phyloP scores from a whole-genome alignment of 2,113 vertebrate genomes.

The Stegostoma tigrinum region DNA sequence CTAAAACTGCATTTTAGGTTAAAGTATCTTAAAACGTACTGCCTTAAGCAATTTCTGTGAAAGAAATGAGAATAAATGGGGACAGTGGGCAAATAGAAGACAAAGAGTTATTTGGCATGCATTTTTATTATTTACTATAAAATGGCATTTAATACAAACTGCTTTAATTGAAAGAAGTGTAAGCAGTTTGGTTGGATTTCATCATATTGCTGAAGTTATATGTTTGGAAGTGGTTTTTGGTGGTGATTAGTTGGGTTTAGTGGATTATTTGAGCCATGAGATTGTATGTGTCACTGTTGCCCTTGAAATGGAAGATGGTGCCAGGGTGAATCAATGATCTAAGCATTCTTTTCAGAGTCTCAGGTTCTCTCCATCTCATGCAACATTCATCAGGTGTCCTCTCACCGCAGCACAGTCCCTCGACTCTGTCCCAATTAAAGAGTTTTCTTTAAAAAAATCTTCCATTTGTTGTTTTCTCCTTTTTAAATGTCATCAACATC shows the following conservation, averaged over 20 bases:
- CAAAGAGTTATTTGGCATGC: not conserved
- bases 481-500: constrained; percentile 5
- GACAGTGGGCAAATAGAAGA: not conserved
- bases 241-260: not conserved
- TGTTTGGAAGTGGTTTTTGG: not conserved
- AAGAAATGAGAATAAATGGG: not conserved
- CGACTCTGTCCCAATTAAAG: constrained; percentile 45
- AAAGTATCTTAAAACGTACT: not conserved
- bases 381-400: constrained; percentile 74
- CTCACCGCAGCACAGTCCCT: constrained; percentile 49
- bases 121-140: not conserved
- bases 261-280: not conserved
- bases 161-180: not conserved
- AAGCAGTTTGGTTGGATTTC: not conserved
- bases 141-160: not conserved
- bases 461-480: constrained; percentile 48
- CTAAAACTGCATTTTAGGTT: not conserved
- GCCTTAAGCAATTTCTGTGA: not conserved
- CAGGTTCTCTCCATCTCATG: constrained; percentile 64
- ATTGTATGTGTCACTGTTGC: not conserved
- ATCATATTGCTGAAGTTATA: not conserved
- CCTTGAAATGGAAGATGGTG: constrained; percentile 3
- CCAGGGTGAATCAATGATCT: constrained; percentile 39
- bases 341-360: constrained; percentile 62
- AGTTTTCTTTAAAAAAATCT: constrained; percentile 50